Evolutionary conservation across 2,888 invertebrate genomes (phyloP).

Genomic region (Caenorhabditis panamensis): DNA sequence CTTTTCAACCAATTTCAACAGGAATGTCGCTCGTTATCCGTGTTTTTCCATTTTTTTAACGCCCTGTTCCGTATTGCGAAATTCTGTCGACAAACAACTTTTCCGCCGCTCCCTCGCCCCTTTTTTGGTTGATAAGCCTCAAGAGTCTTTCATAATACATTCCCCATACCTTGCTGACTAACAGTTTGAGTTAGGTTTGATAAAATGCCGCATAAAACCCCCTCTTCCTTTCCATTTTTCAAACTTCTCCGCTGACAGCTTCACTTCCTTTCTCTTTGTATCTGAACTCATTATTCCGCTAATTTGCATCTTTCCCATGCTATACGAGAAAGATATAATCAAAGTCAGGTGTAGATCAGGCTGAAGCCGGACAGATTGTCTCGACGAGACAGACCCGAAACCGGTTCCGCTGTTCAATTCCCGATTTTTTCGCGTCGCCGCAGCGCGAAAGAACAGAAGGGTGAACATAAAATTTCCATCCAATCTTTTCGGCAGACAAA

Average conservation of each 20-base stretch:
- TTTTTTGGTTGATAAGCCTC: conserved; percentile 47
- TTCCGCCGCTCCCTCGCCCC: conserved; percentile 23
- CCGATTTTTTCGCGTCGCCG: conserved; percentile 33
- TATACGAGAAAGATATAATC: conserved; percentile 9
- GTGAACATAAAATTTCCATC: conserved; percentile 43
- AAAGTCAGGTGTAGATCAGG: conserved; percentile 19
- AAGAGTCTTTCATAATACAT: conserved; percentile 39
- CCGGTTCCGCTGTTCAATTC: conserved; percentile 41
- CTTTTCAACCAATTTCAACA: conserved; percentile 6
- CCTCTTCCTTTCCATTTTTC: not conserved
- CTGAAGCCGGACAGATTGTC: conserved; percentile 20
- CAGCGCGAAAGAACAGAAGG: conserved; percentile 13
- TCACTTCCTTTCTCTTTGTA: not conserved
- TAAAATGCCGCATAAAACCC: conserved; percentile 14
- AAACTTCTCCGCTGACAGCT: not conserved
- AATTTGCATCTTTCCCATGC: not conserved
- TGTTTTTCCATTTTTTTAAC: not conserved
- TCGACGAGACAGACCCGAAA: conserved; percentile 22
- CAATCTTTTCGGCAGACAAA: conserved; percentile 29
- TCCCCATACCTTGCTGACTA: conserved; percentile 34
- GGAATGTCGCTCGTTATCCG: not conserved
- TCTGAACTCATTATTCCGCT: not conserved
- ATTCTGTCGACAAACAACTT: conserved; percentile 45
- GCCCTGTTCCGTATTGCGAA: conserved; percentile 30
- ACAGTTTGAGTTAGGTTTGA: not conserved